These are phyloP conservation scores for Phylloscopus whistleri DNA, from an alignment of 2,113 vertebrate species.

Conservation along the genomic window DNA sequence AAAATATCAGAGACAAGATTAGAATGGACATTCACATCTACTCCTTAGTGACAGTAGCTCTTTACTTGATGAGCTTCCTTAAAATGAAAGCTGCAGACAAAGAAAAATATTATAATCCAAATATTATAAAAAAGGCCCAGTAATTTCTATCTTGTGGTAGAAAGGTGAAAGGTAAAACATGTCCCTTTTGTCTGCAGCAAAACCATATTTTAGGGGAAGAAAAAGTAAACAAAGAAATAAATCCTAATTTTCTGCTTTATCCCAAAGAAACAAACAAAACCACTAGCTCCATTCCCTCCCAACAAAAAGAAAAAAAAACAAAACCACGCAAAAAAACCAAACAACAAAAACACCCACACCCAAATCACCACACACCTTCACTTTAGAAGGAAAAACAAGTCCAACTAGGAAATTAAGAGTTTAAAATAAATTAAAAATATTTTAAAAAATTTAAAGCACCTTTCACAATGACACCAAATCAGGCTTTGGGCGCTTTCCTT, in stretches of 20 bases:
- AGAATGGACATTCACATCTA: neutral
- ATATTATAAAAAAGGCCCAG: neutral
- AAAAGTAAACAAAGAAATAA: neutral
- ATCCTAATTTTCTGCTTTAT: neutral
- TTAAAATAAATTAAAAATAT: neutral
- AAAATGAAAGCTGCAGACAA: neutral
- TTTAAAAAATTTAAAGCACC: neutral
- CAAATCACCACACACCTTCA: neutral
- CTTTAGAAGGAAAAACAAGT: neutral
- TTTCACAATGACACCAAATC: neutral
- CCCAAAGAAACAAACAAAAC: neutral
- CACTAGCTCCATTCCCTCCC: accelerated
- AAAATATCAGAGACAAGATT: neutral
- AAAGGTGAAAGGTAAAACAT: neutral
- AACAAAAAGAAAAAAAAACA: too few species aligned
- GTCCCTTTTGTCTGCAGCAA: neutral
- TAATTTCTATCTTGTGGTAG: neutral
- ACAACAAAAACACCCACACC: too few species aligned
- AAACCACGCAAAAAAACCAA: too few species aligned
- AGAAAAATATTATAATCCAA: neutral
- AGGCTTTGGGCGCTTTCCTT: neutral
- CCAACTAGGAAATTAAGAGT: neutral
- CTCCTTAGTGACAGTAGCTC: neutral
- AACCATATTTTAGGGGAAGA: neutral
- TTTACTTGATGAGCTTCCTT: neutral